Conservation (phyloP, 2,113 vertebrate species). For the Prionailurus bengalensis region DNA sequence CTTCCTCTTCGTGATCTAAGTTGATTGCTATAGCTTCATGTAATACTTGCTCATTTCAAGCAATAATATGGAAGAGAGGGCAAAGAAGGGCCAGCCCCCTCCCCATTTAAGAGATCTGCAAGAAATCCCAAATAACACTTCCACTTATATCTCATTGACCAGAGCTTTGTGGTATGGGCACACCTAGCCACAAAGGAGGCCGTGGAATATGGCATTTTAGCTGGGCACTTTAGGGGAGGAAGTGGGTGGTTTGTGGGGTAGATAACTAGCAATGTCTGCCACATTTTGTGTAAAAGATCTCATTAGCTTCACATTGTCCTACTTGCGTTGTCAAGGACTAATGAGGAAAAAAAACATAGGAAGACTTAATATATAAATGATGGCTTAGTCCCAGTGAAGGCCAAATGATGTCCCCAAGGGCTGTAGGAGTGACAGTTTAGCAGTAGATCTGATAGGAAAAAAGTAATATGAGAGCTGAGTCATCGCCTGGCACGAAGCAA, state of each 20-base stretch:
- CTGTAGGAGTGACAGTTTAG: constrained; percentile 76
- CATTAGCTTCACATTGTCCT: constrained; percentile 68
- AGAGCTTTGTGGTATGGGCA: constrained; percentile 2
- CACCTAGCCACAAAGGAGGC: background rate
- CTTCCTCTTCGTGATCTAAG: background rate
- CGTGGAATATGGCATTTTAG: background rate
- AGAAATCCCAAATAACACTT: background rate
- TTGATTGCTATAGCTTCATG: background rate
- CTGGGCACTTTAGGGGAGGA: background rate
- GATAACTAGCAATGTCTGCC: constrained; percentile 55
- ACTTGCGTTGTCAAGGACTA: constrained; percentile 77
- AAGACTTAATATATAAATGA: constrained; percentile 81
- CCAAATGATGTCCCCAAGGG: constrained; percentile 79
- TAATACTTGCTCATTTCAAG: constrained; percentile 25
- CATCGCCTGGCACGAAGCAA: constrained; percentile 67
- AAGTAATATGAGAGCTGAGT: constrained; percentile 72
- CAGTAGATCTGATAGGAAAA: constrained; percentile 74
- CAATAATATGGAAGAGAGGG: background rate
- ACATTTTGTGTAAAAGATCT: constrained; percentile 69
- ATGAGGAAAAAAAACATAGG: constrained; percentile 78
- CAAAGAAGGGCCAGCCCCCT: background rate
- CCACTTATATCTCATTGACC: background rate
- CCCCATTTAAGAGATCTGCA: background rate
- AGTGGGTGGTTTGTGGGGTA: background rate
- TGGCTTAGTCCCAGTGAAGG: constrained; percentile 76